These are phyloP conservation scores for Caenorhabditis doughertyi DNA, from an alignment of 2,888 invertebrate genomes.

Conservation along the genomic window DNA sequence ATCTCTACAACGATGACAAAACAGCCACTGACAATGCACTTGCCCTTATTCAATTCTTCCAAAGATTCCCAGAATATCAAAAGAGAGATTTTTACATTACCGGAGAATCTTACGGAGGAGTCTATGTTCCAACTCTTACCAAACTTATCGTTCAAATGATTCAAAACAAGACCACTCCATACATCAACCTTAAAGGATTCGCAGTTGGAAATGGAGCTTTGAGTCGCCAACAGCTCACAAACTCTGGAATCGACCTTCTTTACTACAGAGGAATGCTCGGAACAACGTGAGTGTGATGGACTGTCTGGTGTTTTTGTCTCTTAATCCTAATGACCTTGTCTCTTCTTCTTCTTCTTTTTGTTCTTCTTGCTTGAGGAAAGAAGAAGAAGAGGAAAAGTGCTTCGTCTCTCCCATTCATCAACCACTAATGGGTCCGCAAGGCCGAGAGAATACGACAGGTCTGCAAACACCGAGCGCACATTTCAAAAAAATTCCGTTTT, in stretches of 20 bases:
- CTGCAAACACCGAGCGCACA: constrained; percentile 1
- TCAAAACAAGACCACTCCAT: constrained; percentile 65
- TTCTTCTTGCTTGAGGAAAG: neutral
- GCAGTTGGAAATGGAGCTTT: constrained; percentile 82
- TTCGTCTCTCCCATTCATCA: neutral
- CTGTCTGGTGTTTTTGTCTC: neutral
- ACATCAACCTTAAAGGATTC: constrained; percentile 76
- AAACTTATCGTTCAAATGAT: constrained; percentile 68
- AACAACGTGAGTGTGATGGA: constrained; percentile 63
- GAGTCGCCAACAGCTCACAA: constrained; percentile 70
- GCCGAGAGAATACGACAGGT: neutral
- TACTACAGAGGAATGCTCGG: constrained; percentile 77
- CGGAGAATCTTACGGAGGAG: constrained; percentile 84
- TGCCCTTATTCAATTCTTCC: constrained; percentile 84
- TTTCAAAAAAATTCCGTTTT: neutral
- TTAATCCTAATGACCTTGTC: neutral
- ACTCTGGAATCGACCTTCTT: constrained; percentile 75
- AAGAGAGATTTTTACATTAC: constrained; percentile 82
- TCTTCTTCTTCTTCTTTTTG: neutral
- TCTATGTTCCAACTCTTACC: constrained; percentile 83
- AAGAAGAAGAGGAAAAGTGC: neutral
- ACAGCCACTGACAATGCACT: constrained; percentile 83
- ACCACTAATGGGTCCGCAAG: neutral
- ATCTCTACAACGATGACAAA: constrained; percentile 75
- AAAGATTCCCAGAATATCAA: constrained; percentile 84